Evolutionary conservation across 2,888 invertebrate genomes (phyloP).

Genomic region (Acleris cristana): DNA sequence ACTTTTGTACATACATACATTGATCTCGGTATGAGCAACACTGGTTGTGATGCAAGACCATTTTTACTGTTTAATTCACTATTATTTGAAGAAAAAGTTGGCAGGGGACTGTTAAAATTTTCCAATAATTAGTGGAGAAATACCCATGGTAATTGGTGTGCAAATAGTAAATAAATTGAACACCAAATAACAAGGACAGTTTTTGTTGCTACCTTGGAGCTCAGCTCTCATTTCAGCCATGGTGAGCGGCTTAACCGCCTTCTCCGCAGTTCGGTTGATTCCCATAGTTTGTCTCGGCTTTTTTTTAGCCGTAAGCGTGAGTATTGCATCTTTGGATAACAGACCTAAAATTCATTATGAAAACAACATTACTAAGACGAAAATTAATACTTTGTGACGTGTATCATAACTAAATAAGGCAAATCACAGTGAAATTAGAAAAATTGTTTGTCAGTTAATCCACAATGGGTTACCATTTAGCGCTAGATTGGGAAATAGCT

Average conservation of each 20-base stretch:
- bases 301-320: constrained; percentile 58
- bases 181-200: no score
- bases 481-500: constrained; percentile 63
- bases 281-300: constrained; percentile 53
- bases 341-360: constrained; percentile 54
- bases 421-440: neutral
- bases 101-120: no score
- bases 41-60: no score
- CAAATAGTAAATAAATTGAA: no score
- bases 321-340: constrained; percentile 57
- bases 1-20: no score
- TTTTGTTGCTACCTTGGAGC: constrained; percentile 51
- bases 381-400: neutral
- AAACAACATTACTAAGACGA: neutral
- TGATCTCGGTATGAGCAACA: no score
- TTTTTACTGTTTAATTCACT: no score
- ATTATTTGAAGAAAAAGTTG: no score
- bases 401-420: neutral
- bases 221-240: constrained; percentile 66
- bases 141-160: no score
- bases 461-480: constrained; percentile 55
- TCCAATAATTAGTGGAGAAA: no score
- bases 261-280: constrained; percentile 57
- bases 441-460: neutral
- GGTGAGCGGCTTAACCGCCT: constrained; percentile 60